Base-by-base conservation (phyloP, 53 echinoderm and acorn worm genomes). In the Mesocentrotus franciscanus region DNA sequence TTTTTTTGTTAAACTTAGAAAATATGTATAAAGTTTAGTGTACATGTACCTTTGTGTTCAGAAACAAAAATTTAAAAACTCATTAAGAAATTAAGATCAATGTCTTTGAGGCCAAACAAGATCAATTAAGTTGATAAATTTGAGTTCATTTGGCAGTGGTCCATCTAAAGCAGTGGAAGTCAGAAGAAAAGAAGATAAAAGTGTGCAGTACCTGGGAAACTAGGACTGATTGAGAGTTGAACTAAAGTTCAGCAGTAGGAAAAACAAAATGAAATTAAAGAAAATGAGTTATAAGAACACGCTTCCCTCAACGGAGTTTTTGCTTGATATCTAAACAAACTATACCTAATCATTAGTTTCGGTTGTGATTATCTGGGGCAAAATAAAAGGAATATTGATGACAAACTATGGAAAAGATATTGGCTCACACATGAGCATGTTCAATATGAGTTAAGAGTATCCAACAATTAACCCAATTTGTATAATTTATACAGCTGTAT, bases 191-290 rank as follows among this genome's bases (percentile, higher is more conserved):
- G 29, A 81, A 20, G 81, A 81, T 78, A 32, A 42, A 81, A 81
- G 42, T 42, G 42, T 87, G 27, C 17, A 27, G 58, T 87, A 58
- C 87, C 87, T 87, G 87, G 87, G 87, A 87, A 87, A 57, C 58
- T 27, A 87, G 84, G 84, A 57, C 87, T 57, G 56, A 87, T 58
- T 87, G 87, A 87, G 29, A 87, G 87, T 87, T 87, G 87, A 87
- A 59, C n/a, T 58, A 14, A 57, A 87, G 87, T 87, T 87, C 87
- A 87, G 58, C 27, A 13, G 12, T 87, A 27, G 81, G 42, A 81
- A 81, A 81, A 81, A 81, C 22, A 42, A 81, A 81, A 81, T 81
- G 81, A 39, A 42, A 81, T 81, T 78, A 33, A 81, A 39, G 33
- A 26, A 81, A 16, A 8, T 42, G 39, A 18, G 22, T 81, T 49